Evolutionary conservation across 2,797 vertebrate genomes (phyloP).

Genomic region (Luscinia luscinia): DNA sequence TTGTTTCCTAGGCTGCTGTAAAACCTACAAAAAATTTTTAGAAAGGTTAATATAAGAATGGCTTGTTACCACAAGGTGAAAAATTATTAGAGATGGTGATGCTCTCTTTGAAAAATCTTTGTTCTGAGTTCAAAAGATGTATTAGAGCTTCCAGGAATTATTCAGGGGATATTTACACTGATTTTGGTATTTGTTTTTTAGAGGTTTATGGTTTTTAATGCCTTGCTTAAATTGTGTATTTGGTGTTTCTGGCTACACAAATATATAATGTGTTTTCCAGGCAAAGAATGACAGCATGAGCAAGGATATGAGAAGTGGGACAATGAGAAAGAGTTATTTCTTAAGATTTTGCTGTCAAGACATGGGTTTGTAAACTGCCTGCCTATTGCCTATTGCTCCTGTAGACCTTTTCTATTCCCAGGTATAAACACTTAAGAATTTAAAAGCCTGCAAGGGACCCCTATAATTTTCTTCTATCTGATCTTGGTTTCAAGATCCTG

Average conservation of each 20-base stretch:
- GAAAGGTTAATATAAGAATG: neutral
- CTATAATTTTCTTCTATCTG: neutral
- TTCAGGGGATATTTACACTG: neutral
- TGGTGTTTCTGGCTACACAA: neutral
- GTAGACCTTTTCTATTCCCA: neutral
- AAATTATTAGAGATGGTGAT: neutral
- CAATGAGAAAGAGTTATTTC: neutral
- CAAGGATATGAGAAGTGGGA: neutral
- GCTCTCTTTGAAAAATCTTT: neutral
- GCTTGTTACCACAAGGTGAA: neutral
- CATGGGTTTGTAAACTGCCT: neutral
- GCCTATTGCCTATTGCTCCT: neutral
- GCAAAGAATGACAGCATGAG: neutral
- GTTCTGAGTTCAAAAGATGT: neutral
- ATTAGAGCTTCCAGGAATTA: neutral
- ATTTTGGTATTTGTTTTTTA: neutral
- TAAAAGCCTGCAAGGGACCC: neutral
- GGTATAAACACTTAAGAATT: neutral
- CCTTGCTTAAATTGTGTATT: neutral
- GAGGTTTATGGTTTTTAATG: neutral
- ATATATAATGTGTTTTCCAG: neutral
- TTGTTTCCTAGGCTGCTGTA: neutral
- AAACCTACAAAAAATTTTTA: neutral
- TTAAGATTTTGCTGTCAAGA: neutral
- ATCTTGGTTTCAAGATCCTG: neutral